Evolutionary conservation across 1,140 invertebrate species (phyloP), one percentile per base, ranked within the genome.

Genomic region (Tachypleus tridentatus): DNA sequence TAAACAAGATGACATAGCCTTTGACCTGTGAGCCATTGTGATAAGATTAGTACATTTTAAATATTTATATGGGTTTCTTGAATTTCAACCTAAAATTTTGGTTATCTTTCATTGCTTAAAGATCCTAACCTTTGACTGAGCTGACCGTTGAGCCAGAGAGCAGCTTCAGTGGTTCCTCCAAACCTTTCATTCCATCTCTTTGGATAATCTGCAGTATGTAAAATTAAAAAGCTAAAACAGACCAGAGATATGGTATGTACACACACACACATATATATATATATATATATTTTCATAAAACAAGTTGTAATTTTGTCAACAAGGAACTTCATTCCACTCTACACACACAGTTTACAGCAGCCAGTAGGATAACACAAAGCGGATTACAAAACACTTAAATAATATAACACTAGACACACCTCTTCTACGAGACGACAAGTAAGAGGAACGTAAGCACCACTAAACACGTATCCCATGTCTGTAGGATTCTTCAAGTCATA

Each of bases 391-490:
- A n/a, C n/a, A n/a, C n/a, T n/a, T n/a, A n/a, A n/a, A n/a, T n/a
- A n/a, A n/a, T n/a, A n/a, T n/a, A n/a, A n/a, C n/a, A n/a, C n/a
- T n/a, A n/a, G n/a, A n/a, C 61, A 64, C 70, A 79, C 77, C 73
- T 79, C 74, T 65, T 82, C 77, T 7, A 84, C 75, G 48, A 85
- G 65, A 68, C 78, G 79, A 72, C 79, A 82, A 6, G 81, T 73
- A 49, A 80, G 58, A 0, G 91, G 93, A 58, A 91, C 83, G 72
- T 96, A 97, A 47, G 84, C 81, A 48, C 91, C 90, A 72, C 88
- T 89, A 73, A 92, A 97, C 1, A 96, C 91, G 75, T 93, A 97
- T 72, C 89, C 87, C 68, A 80, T 74, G 68, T 82, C 77, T 66
- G 78, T 84, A 8, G 81, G 83, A 71, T 80, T 78, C 71, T 81